phyloP scores from a whole-genome alignment of 2,797 vertebrate genomes.

The Stomatorhinus walkeri region DNA sequence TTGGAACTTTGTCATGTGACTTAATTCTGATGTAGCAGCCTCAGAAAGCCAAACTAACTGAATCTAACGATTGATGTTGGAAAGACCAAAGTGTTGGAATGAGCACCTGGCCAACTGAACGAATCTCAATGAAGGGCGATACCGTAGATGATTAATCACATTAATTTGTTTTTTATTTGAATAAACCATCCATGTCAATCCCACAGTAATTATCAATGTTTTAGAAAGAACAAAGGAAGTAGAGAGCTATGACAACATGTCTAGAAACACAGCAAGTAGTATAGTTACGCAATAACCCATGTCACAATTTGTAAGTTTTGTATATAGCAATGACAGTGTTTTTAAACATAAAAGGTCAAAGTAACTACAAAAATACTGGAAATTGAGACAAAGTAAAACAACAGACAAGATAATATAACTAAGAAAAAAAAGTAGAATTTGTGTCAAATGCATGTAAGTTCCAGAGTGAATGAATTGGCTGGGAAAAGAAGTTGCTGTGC shows the following conservation, averaged over 20 bases:
- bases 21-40: not conserved
- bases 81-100: not conserved
- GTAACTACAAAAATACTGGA: not conserved
- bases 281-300: not conserved
- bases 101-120: not conserved
- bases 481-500: not conserved
- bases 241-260: slow-evolving; percentile 24
- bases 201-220: slow-evolving; percentile 41
- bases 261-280: slow-evolving; percentile 17
- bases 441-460: not conserved
- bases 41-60: not conserved
- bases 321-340: not conserved
- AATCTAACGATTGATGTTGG: not conserved
- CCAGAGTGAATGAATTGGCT: not conserved
- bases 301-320: not conserved
- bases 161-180: slow-evolving; percentile 7
- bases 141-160: not conserved
- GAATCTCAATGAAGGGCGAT: not conserved
- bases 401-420: not conserved
- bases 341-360: not conserved
- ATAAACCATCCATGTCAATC: slow-evolving; percentile 49
- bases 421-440: not conserved
- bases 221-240: not conserved
- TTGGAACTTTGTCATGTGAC: not conserved
- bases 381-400: not conserved